Conservation (phyloP, 2,888 invertebrate genomes). For the Alentia gelatinosa region DNA sequence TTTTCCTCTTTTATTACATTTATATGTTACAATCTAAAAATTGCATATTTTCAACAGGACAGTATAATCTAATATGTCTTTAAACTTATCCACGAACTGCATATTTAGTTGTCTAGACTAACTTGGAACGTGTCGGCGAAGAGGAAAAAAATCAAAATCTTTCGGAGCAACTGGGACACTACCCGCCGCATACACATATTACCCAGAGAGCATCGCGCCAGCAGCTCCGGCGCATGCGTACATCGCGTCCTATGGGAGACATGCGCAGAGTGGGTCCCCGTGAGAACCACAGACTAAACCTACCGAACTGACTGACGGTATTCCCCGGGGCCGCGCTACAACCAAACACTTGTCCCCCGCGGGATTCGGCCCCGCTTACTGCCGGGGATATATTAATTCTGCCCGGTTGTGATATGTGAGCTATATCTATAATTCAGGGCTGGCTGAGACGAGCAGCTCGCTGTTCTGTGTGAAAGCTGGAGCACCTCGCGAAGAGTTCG, state of each 20-base stretch:
- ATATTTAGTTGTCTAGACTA: not conserved
- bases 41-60: no score
- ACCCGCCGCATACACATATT: not conserved
- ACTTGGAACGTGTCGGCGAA: not conserved
- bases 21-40: no score
- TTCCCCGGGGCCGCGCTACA: not conserved
- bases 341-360: slow-evolving; percentile 47
- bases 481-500: no score
- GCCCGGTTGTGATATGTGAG: not conserved
- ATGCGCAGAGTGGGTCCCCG: not conserved
- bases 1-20: no score
- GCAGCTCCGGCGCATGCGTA: slow-evolving; percentile 7
- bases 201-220: not conserved
- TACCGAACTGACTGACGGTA: not conserved
- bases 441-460: not conserved
- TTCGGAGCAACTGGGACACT: not conserved
- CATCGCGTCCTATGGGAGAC: not conserved
- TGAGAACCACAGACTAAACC: slow-evolving; percentile 12
- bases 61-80: no score
- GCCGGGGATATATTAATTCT: slow-evolving; percentile 39
- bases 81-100: not conserved
- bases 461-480: not conserved
- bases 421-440: slow-evolving; percentile 29
- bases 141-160: not conserved
- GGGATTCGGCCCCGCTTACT: slow-evolving; percentile 25